Percentiles rank a stretch among this genome's conserved stretches.
Evolutionary conservation across 2,113 vertebrate genomes (phyloP).

Genomic region (Phalacrocorax carbo): DNA sequence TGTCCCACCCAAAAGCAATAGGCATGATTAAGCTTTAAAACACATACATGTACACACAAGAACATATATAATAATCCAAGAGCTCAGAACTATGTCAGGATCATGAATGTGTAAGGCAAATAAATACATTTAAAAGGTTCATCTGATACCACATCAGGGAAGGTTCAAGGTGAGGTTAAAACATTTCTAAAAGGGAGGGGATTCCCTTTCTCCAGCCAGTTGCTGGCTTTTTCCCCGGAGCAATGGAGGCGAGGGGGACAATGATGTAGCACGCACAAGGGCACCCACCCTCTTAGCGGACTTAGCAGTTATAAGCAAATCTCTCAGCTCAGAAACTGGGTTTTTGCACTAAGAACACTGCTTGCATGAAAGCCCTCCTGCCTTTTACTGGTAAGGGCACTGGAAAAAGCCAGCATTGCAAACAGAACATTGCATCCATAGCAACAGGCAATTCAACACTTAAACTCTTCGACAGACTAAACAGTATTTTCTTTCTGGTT

Average conservation of each 20-base stretch:
- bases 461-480: not conserved
- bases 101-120: not conserved
- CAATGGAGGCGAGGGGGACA: not conserved
- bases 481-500: conserved; percentile 14
- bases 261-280: not conserved
- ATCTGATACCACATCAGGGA: not conserved
- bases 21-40: conserved; percentile 33
- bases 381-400: not conserved
- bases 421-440: conserved; percentile 43
- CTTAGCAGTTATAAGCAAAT: not conserved
- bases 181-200: not conserved
- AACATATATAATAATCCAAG: not conserved
- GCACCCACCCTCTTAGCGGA: not conserved
- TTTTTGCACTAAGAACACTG: not conserved
- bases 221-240: not conserved
- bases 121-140: not conserved
- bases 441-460: conserved; percentile 45
- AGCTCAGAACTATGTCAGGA: not conserved
- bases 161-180: not conserved
- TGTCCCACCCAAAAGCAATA: not conserved
- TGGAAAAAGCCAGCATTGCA: not conserved
- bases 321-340: not conserved
- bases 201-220: not conserved
- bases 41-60: not conserved
- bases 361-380: not conserved